A percentile compares a stretch with the other conserved stretches of the same genome.
These are phyloP conservation scores for Apamea anceps DNA, from an alignment of 2,888 invertebrate species.

Conservation along the genomic window DNA sequence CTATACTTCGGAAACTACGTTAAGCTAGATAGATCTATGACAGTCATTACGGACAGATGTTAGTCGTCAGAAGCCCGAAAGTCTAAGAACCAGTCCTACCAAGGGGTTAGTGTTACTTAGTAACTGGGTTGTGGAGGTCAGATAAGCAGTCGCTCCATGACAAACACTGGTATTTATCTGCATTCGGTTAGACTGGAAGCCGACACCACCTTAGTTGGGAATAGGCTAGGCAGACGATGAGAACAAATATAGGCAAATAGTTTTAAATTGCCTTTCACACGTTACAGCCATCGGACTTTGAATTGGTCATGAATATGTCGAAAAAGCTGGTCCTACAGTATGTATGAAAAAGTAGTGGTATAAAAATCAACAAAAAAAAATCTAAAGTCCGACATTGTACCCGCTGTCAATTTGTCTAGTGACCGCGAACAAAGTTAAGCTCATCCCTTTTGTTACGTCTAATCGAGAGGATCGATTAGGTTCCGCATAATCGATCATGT, in stretches of 20 bases:
- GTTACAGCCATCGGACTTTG: background rate
- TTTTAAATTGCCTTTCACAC: background rate
- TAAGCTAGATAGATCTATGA: background rate
- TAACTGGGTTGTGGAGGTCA: background rate
- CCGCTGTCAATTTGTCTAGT: conserved; percentile 36
- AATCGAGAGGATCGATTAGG: conserved; percentile 49
- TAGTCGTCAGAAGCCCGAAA: background rate
- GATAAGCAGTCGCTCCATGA: background rate
- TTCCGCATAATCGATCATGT: conserved; percentile 52
- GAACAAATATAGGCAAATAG: background rate
- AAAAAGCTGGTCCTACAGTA: background rate
- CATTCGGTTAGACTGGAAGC: background rate
- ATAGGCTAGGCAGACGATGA: background rate
- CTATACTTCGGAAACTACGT: background rate
- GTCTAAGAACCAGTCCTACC: background rate
- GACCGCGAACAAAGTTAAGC: conserved; percentile 46
- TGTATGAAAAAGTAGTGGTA: background rate
- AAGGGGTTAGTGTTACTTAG: background rate
- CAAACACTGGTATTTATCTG: background rate
- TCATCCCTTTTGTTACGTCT: conserved; percentile 51
- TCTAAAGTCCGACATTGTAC: conserved; percentile 12
- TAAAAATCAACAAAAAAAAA: conserved; percentile 14
- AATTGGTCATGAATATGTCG: background rate
- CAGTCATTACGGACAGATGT: background rate
- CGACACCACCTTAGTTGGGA: too few species aligned